These are phyloP conservation scores for Enteromius anoplus DNA, from an alignment of 2,797 vertebrate genomes.

Conservation along the genomic window DNA sequence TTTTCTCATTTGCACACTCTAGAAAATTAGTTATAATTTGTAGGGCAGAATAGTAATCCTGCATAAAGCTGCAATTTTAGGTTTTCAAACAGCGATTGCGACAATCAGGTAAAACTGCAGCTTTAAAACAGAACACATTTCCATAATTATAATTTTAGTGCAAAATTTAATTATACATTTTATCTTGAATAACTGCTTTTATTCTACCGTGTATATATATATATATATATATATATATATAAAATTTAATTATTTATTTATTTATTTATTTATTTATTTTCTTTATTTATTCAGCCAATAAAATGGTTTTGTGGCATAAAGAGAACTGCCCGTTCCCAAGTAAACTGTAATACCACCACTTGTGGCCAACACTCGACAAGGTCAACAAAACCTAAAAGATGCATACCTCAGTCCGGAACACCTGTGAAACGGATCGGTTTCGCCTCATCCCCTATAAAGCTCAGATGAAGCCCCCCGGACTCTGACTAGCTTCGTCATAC, in stretches of 20 bases:
- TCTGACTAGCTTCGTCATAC: slow-evolving; percentile 26
- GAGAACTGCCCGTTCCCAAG: neutral
- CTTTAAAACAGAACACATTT: neutral
- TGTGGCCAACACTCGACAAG: slow-evolving; percentile 30
- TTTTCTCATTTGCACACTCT: no score
- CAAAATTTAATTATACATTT: no score
- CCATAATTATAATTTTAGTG: neutral
- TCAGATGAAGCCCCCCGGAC: slow-evolving; percentile 36
- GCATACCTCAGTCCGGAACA: slow-evolving; percentile 35
- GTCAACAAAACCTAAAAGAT: slow-evolving; percentile 52
- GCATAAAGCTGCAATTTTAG: no score
- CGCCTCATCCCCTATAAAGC: slow-evolving; percentile 36
- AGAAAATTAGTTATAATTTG: no score
- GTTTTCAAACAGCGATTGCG: no score
- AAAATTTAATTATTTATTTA: no score
- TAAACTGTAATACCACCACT: slow-evolving; percentile 33
- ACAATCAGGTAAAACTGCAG: no score
- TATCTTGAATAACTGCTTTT: no score
- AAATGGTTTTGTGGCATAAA: neutral
- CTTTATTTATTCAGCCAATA: neutral
- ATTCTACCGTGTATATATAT: no score
- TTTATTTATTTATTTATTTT: neutral
- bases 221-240: no score
- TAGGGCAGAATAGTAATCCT: no score
- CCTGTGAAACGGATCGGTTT: slow-evolving; percentile 46